Conservation (phyloP, 2,888 invertebrate genomes). For the Helleia helle region DNA sequence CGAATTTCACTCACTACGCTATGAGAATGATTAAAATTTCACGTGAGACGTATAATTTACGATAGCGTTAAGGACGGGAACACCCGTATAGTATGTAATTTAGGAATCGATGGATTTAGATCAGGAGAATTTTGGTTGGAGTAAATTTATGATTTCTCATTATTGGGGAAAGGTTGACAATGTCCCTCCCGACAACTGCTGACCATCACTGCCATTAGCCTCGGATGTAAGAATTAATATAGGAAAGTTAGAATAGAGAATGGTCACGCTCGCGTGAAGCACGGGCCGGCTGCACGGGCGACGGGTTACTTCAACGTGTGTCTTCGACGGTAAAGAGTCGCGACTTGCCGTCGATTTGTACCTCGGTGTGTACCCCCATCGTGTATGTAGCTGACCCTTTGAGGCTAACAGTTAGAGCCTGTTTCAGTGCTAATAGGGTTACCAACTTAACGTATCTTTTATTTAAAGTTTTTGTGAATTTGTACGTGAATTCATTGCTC, state of each 20-base stretch:
- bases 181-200: slow-evolving; percentile 59
- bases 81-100: not conserved
- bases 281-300: not conserved
- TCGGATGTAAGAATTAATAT: slow-evolving; percentile 38
- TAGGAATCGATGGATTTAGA: not conserved
- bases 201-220: slow-evolving; percentile 64
- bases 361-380: not conserved
- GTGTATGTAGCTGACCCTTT: not conserved
- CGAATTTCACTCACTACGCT: too few relatives aligned
- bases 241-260: slow-evolving; percentile 30
- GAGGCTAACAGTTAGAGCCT: slow-evolving; percentile 1
- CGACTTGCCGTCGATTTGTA: not conserved
- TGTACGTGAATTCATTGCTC: too few relatives aligned
- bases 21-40: too few relatives aligned
- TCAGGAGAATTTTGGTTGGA: slow-evolving; percentile 28
- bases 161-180: slow-evolving; percentile 43
- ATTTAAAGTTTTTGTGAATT: too few relatives aligned
- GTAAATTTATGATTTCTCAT: slow-evolving; percentile 31
- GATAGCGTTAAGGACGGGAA: not conserved
- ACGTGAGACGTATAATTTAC: not conserved
- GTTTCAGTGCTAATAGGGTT: not conserved
- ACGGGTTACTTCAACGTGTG: not conserved
- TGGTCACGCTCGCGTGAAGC: slow-evolving; percentile 21
- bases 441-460: too few relatives aligned
- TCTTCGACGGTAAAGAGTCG: not conserved